phyloP scores from a whole-genome alignment of 92 coral and sea anemone genomes.

The Paragorgia papillata region DNA sequence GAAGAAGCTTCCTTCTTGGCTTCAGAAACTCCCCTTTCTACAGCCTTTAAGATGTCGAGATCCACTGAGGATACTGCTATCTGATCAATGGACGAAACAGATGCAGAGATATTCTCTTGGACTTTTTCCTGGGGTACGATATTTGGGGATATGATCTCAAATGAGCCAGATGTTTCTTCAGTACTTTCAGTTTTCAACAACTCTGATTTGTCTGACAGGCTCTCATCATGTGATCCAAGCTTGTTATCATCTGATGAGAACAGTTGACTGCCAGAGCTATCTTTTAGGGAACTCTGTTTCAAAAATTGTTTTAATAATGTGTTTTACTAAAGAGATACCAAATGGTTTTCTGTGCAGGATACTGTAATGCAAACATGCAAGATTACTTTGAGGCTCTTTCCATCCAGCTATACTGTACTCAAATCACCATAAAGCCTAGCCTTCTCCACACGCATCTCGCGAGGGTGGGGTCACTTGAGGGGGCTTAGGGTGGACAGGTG shows the following conservation, averaged over 20 bases:
- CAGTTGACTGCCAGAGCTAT: constrained; percentile 16
- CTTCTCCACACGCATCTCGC: no score
- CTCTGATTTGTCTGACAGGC: background rate
- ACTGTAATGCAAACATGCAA: no score
- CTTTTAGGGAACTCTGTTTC: background rate
- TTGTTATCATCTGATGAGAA: constrained; percentile 6
- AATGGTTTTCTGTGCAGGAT: no score
- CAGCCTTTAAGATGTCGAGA: constrained; percentile 81
- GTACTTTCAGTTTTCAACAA: background rate
- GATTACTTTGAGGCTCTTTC: no score
- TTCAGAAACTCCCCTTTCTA: constrained; percentile 70
- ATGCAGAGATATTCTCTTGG: constrained; percentile 41
- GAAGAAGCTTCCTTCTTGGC: constrained; percentile 10
- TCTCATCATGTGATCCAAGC: background rate
- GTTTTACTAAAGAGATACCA: no score
- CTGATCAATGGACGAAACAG: constrained; percentile 87
- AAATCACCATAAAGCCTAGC: no score
- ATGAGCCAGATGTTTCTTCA: background rate
- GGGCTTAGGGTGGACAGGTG: no score
- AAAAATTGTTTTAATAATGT: background rate
- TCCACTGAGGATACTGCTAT: constrained; percentile 85
- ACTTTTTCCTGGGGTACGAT: background rate
- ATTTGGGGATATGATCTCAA: background rate
- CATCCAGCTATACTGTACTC: no score
- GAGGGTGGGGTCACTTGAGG: no score